Evolutionary conservation across 2,888 invertebrate genomes (phyloP).

Genomic region (Autographa pulchrina): DNA sequence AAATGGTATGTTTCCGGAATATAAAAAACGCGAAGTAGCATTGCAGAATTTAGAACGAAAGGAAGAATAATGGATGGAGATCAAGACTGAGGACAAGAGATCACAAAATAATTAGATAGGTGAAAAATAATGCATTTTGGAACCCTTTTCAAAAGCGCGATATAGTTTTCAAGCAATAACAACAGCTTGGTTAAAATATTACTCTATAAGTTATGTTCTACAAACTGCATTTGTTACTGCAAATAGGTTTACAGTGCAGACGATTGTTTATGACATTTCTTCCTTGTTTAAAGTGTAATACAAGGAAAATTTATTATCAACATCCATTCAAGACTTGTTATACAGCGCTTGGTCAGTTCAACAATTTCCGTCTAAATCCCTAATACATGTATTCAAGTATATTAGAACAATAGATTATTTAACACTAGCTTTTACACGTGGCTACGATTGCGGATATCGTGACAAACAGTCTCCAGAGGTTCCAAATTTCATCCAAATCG

Average conservation of each 20-base stretch:
- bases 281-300: slow-evolving; percentile 6
- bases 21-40: not conserved
- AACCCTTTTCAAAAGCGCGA: too few relatives aligned
- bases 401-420: not conserved
- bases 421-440: not conserved
- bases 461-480: not conserved
- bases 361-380: not conserved
- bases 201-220: too few relatives aligned
- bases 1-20: not conserved
- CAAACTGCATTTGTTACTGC: not conserved
- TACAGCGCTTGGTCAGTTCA: not conserved
- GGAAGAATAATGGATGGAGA: too few relatives aligned
- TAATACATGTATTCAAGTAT: not conserved
- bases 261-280: slow-evolving; percentile 8
- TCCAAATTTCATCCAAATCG: not conserved
- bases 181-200: too few relatives aligned
- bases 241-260: not conserved
- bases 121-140: too few relatives aligned
- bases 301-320: not conserved
- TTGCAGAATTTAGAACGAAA: too few relatives aligned
- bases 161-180: too few relatives aligned
- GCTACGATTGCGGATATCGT: not conserved
- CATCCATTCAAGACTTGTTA: slow-evolving; percentile 3
- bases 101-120: too few relatives aligned
- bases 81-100: too few relatives aligned